These are phyloP conservation scores for Isurus oxyrinchus DNA, from an alignment of 2,113 vertebrate genomes.

Conservation along the genomic window DNA sequence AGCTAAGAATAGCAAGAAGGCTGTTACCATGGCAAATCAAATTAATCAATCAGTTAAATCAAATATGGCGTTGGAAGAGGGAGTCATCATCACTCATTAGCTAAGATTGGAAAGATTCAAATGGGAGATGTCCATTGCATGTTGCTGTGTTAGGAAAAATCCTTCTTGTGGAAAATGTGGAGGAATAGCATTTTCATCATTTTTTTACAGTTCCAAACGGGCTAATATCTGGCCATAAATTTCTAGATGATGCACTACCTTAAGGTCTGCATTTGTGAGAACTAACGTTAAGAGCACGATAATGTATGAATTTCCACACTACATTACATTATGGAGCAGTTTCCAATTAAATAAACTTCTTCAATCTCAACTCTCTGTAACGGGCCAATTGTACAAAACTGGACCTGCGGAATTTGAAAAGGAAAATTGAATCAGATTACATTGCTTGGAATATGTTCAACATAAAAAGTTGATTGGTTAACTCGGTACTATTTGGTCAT, in stretches of 20 bases:
- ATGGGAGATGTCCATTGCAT: not conserved
- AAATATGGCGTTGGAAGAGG: not conserved
- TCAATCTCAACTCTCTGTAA: not conserved
- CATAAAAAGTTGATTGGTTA: not conserved
- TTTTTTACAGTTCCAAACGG: not conserved
- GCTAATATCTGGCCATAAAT: not conserved
- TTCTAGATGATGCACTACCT: not conserved
- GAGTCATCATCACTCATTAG: not conserved
- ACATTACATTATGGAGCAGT: not conserved
- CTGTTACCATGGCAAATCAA: slow-evolving; percentile 4
- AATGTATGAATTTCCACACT: not conserved
- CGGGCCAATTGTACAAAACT: not conserved
- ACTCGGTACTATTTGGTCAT: not conserved
- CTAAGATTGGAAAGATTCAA: not conserved
- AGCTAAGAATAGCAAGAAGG: not conserved
- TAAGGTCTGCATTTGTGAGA: not conserved
- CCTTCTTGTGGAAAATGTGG: not conserved
- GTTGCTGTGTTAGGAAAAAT: not conserved
- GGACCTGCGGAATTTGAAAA: not conserved
- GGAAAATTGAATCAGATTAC: not conserved
- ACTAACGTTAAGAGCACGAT: not conserved
- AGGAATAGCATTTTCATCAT: not conserved
- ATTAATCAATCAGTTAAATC: not conserved
- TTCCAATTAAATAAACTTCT: not conserved
- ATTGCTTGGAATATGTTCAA: not conserved